Evolutionary conservation across 64 coral and sea anemone genomes (phyloP).

Genomic region (Anthopleura sola): DNA sequence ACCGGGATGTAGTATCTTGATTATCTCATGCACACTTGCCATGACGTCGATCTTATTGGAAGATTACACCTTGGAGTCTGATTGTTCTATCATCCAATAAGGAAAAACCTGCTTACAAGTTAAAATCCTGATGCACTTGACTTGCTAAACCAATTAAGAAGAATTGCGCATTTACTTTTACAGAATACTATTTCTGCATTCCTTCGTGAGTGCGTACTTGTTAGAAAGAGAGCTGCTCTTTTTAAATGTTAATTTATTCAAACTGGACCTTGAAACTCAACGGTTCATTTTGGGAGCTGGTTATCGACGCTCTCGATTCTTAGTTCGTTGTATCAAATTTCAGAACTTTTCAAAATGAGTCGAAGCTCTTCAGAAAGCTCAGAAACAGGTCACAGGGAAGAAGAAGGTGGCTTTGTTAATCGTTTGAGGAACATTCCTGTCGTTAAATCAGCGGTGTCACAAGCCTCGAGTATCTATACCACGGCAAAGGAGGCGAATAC

Average conservation of each 20-base stretch:
- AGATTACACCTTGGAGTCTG: no score
- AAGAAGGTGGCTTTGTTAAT: neutral
- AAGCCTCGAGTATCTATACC: neutral
- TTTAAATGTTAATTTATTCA: neutral
- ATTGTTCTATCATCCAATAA: no score
- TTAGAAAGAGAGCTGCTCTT: no score
- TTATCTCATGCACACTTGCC: no score
- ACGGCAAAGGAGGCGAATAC: neutral
- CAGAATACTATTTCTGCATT: no score
- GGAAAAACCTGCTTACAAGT: no score
- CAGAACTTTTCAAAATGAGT: slow-evolving; percentile 6
- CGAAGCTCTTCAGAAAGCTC: slow-evolving; percentile 7
- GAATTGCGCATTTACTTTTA: no score
- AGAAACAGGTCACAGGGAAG: neutral
- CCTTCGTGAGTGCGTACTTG: no score
- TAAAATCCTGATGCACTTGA: no score
- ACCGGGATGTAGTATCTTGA: no score
- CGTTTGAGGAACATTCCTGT: neutral
- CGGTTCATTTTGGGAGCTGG: neutral
- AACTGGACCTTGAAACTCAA: neutral
- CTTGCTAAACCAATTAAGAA: no score
- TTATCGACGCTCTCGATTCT: neutral
- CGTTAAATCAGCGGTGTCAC: neutral
- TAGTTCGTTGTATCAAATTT: neutral
- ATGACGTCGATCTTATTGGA: no score